Conservation (phyloP, 2,797 vertebrate genomes). For the Diglossa cyanea region DNA sequence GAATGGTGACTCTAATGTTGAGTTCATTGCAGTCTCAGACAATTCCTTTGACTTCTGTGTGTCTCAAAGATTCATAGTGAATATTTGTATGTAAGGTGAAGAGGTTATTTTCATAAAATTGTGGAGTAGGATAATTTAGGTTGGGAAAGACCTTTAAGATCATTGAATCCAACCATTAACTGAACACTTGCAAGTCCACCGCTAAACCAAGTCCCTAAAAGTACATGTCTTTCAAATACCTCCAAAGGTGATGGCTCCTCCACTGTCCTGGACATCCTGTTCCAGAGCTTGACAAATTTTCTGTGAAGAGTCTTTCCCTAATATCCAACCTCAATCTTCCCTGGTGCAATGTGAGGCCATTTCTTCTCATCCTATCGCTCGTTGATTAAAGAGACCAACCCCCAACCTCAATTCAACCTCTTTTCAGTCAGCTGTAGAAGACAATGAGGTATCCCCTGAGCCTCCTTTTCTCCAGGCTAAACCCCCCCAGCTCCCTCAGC, state of each 20-base stretch:
- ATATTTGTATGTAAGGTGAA: background rate
- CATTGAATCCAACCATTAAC: fast-evolving
- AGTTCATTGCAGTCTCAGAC: background rate
- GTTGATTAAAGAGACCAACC: fast-evolving
- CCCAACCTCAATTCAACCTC: no score
- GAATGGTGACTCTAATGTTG: background rate
- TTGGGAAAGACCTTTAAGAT: background rate
- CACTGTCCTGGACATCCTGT: background rate
- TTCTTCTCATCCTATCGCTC: fast-evolving
- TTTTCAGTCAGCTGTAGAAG: background rate
- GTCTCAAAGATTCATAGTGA: background rate
- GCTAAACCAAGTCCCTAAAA: background rate
- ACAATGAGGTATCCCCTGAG: background rate
- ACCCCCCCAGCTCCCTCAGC: fast-evolving
- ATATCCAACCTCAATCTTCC: background rate
- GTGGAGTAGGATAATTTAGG: background rate
- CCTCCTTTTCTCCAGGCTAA: background rate
- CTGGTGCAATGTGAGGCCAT: background rate
- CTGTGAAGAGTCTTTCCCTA: background rate
- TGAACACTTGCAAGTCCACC: fast-evolving
- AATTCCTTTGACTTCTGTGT: background rate
- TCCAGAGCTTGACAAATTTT: background rate
- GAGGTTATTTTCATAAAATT: background rate
- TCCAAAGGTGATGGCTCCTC: background rate
- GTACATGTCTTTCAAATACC: background rate